These are phyloP conservation scores for Gnathonemus longibarbis DNA, from an alignment of 2,113 vertebrate genomes.

Conservation along the genomic window DNA sequence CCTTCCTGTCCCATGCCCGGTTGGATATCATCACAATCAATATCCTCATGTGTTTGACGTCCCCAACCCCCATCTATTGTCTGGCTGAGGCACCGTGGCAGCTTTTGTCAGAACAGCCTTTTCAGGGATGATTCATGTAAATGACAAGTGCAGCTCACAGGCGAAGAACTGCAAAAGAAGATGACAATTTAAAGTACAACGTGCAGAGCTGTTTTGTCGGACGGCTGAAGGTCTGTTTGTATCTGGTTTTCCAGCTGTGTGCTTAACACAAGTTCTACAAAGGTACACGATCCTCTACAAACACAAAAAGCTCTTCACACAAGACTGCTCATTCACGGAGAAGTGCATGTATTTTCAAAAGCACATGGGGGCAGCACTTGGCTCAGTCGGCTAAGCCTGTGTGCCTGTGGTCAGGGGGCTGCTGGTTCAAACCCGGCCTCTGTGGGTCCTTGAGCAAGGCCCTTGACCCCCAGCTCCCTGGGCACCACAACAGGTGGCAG, in stretches of 20 bases:
- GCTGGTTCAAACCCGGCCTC: no score
- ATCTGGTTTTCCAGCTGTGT: neutral
- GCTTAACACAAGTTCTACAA: neutral
- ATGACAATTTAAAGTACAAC: neutral
- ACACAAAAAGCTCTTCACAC: neutral
- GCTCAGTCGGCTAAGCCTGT: no score
- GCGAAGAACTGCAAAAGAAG: neutral
- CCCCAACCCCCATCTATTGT: neutral
- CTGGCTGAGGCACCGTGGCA: neutral
- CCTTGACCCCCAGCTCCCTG: no score
- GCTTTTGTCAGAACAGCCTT: conserved; percentile 14
- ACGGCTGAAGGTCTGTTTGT: neutral
- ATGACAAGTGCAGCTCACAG: neutral
- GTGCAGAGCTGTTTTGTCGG: neutral
- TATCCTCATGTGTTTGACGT: neutral
- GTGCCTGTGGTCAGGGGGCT: no score
- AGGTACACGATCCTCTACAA: neutral
- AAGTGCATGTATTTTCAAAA: neutral
- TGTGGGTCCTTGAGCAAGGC: no score
- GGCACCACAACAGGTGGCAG: no score
- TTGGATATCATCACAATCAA: neutral
- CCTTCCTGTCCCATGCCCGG: neutral
- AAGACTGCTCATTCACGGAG: neutral
- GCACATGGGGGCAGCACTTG: neutral
- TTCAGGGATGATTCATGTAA: neutral